A percentile compares a stretch with the other conserved stretches of the same genome.
Evolutionary conservation across 2,797 vertebrate species (phyloP).

Genomic region (Echeneis naucrates): DNA sequence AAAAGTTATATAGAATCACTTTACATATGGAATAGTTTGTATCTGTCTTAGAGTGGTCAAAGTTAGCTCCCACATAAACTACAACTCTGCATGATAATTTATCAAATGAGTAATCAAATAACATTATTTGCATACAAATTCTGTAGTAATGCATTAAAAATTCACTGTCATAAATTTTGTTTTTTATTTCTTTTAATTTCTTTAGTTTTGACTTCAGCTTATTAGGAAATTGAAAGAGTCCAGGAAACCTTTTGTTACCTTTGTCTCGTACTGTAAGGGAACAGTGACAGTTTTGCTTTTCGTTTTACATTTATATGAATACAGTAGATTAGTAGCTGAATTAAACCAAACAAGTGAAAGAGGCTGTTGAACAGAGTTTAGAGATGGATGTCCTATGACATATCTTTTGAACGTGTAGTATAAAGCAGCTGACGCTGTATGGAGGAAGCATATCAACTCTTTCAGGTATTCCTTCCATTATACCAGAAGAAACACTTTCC

Average conservation of each 20-base stretch:
- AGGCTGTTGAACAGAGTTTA: constrained; percentile 23
- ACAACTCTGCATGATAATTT: no score
- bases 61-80: no score
- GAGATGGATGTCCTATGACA: constrained; percentile 4
- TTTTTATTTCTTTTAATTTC: no score
- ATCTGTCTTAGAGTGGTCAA: no score
- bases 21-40: no score
- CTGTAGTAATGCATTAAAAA: constrained; percentile 11
- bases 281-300: constrained; percentile 25
- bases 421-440: constrained; percentile 40
- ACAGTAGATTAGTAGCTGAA: constrained; percentile 33
- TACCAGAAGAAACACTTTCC: constrained; percentile 70
- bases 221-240: not conserved
- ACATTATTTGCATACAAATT: no score
- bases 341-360: constrained; percentile 50
- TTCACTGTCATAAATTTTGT: not conserved
- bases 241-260: constrained; percentile 23
- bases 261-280: constrained; percentile 49
- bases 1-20: no score
- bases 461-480: constrained; percentile 88
- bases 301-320: constrained; percentile 6
- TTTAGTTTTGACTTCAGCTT: not conserved
- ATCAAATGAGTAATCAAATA: no score
- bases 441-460: constrained; percentile 52
- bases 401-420: constrained; percentile 28